A percentile compares a stretch with the other conserved stretches of the same genome.
Evolutionary conservation across 2,797 vertebrate species (phyloP).

Genomic region (Perodicticus potto): DNA sequence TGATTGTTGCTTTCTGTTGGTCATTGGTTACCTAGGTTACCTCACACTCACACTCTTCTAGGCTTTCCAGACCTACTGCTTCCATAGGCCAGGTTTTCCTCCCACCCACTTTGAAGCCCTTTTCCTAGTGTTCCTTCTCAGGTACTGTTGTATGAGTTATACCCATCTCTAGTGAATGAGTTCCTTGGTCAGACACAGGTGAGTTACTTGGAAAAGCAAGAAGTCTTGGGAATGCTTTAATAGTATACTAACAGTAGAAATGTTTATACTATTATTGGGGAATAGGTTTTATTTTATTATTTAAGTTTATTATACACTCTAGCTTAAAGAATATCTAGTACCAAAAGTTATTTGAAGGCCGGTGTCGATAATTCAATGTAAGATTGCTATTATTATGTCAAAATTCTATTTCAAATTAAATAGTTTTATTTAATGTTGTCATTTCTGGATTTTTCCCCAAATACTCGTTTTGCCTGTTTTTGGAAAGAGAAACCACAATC

Average conservation of each 20-base stretch:
- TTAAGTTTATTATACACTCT: background rate
- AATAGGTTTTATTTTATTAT: constrained; percentile 26
- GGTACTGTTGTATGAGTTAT: background rate
- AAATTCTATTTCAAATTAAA: background rate
- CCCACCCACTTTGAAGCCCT: no score
- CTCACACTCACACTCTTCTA: no score
- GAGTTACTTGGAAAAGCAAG: background rate
- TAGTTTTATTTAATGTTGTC: background rate
- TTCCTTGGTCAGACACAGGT: background rate
- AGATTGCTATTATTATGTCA: background rate
- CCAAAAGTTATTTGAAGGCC: background rate
- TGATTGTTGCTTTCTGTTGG: no score
- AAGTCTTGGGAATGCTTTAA: background rate
- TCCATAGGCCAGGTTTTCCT: no score
- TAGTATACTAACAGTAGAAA: background rate
- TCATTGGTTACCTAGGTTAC: no score
- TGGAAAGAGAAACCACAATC: background rate
- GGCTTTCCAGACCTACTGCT: no score
- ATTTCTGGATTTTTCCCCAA: background rate
- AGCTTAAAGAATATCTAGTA: background rate
- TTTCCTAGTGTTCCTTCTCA: no score
- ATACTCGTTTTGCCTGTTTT: background rate
- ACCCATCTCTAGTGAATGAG: background rate
- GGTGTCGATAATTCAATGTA: background rate
- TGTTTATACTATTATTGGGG: background rate